Evolutionary conservation across 2,797 vertebrate species (phyloP).

Genomic region (Eupleurogrammus muticus): DNA sequence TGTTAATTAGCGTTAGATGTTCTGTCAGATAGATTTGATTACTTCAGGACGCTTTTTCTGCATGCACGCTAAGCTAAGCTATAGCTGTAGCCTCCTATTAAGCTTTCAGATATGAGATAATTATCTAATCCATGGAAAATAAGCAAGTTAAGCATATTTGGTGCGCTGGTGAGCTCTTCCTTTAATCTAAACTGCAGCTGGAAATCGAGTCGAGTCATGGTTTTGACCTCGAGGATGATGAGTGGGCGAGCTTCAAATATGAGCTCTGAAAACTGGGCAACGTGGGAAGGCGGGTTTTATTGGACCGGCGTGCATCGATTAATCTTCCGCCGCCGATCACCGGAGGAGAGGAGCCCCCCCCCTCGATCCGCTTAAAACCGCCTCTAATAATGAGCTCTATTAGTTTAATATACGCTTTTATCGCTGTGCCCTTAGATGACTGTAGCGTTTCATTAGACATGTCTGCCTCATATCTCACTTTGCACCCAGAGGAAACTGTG

Average conservation of each 20-base stretch:
- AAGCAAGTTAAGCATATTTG: too few relatives aligned
- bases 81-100: neutral
- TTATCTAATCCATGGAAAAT: neutral
- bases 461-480: conserved; percentile 84
- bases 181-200: conserved; percentile 3
- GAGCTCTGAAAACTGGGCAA: neutral
- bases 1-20: neutral
- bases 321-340: conserved; percentile 67
- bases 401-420: conserved; percentile 79
- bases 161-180: neutral
- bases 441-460: conserved; percentile 80
- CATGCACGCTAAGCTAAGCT: neutral
- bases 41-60: neutral
- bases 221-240: conserved; percentile 18
- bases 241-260: conserved; percentile 9
- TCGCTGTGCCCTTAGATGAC: conserved; percentile 78
- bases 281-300: conserved; percentile 41
- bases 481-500: conserved; percentile 83
- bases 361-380: conserved; percentile 70
- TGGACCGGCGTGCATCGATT: conserved; percentile 59
- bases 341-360: conserved; percentile 56
- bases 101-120: neutral
- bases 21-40: neutral
- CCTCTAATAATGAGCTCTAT: conserved; percentile 77
- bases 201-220: neutral